Evolutionary conservation across 2,797 vertebrate species (phyloP).

Genomic region (Rhabdophis nuchalis): DNA sequence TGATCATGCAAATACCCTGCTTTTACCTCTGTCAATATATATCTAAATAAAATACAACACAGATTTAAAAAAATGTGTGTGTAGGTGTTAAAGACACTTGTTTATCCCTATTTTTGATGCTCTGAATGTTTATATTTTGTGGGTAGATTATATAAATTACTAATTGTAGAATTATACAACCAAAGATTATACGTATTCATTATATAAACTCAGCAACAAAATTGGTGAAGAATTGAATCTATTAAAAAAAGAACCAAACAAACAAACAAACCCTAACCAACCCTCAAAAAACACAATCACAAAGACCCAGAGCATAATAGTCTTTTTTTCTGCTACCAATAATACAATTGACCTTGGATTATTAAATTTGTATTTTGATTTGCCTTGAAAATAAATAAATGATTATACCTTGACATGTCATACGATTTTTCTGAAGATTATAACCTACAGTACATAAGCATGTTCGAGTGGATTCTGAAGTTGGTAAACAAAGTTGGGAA

Average conservation of each 20-base stretch:
- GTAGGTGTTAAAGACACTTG: too few species aligned
- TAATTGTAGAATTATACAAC: neutral
- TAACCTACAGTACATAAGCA: conserved; percentile 95
- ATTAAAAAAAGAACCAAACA: neutral
- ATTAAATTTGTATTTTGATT: neutral
- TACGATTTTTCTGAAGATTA: conserved; percentile 87
- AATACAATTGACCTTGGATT: neutral
- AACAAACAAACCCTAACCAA: neutral
- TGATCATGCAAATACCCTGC: neutral
- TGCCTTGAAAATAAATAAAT: neutral
- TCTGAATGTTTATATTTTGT: neutral
- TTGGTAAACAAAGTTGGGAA: conserved; percentile 94
- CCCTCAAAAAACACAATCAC: neutral
- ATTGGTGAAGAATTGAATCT: neutral
- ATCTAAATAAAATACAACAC: neutral
- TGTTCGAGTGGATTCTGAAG: conserved; percentile 88
- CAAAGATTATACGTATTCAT: neutral
- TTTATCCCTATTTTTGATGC: neutral
- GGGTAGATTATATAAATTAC: neutral
- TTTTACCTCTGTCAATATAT: neutral
- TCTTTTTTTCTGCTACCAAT: neutral
- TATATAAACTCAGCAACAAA: neutral
- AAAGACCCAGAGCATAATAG: rapidly evolving
- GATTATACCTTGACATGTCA: conserved; percentile 87
- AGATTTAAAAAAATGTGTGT: neutral